Conservation (phyloP, 2,888 invertebrate species). For the Sarcophaga rosellei region DNA sequence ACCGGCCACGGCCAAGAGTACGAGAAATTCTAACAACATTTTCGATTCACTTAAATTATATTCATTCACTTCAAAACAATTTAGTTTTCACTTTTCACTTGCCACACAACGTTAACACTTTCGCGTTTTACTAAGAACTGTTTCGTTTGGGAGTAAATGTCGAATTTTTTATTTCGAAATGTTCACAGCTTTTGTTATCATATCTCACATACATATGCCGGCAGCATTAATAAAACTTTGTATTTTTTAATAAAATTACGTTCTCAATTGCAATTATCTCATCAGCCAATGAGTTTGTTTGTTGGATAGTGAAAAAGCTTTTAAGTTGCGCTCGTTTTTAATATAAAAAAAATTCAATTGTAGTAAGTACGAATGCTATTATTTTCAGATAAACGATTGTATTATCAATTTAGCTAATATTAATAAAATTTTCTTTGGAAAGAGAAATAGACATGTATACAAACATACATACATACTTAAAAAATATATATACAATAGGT, state of each 20-base stretch:
- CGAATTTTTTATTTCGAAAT: slow-evolving; percentile 36
- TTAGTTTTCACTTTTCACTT: neutral
- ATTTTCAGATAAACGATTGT: neutral
- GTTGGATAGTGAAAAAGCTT: neutral
- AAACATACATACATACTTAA: too few species aligned
- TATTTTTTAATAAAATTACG: neutral
- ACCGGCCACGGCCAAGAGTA: slow-evolving; percentile 65
- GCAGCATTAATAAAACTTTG: neutral
- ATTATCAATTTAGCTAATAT: neutral
- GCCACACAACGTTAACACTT: slow-evolving; percentile 18
- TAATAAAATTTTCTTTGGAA: neutral
- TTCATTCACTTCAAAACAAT: neutral
- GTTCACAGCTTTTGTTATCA: slow-evolving; percentile 36
- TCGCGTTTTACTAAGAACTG: slow-evolving; percentile 28
- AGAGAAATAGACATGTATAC: too few species aligned
- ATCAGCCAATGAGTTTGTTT: too few species aligned
- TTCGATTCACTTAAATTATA: slow-evolving; percentile 1
- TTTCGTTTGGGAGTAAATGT: slow-evolving; percentile 14
- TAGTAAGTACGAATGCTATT: neutral
- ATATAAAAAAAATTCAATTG: neutral
- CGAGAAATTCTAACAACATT: slow-evolving; percentile 73
- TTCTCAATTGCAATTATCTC: neutral
- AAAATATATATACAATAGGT: too few species aligned
- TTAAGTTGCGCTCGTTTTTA: neutral
- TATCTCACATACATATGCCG: neutral